A percentile compares a stretch with the other conserved stretches of the same genome.
Conservation (phyloP, 2,113 vertebrate species). For the Pelecanoides urinatrix region DNA sequence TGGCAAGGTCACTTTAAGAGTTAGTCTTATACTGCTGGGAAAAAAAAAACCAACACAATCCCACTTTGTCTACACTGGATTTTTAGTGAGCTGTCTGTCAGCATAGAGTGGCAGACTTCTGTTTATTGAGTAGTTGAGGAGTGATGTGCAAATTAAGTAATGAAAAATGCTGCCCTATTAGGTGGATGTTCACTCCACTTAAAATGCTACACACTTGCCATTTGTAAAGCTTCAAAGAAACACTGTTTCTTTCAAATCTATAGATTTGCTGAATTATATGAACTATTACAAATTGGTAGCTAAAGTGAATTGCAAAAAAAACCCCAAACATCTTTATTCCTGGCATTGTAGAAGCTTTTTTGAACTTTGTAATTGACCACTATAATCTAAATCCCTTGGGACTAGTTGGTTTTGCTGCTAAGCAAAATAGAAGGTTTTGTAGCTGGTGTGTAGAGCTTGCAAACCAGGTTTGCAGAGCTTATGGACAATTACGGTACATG, state of each 20-base stretch:
- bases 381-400: conserved; percentile 14
- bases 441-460: neutral
- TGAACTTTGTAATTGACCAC: neutral
- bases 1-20: neutral
- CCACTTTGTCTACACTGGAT: neutral
- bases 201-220: neutral
- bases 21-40: neutral
- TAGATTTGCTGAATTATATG: neutral
- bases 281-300: neutral
- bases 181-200: neutral
- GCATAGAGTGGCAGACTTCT: neutral
- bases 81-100: neutral
- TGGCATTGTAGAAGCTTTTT: neutral
- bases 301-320: neutral
- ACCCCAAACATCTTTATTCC: neutral
- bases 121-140: neutral
- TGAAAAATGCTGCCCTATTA: neutral
- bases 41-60: neutral
- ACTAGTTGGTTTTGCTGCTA: conserved; percentile 29
- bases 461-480: neutral
- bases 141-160: neutral
- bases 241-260: no score
- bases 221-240: neutral
- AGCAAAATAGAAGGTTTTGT: neutral
- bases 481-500: neutral